Conservation (phyloP, 1,140 invertebrate genomes). For the Anoplolepis gracilipes region DNA sequence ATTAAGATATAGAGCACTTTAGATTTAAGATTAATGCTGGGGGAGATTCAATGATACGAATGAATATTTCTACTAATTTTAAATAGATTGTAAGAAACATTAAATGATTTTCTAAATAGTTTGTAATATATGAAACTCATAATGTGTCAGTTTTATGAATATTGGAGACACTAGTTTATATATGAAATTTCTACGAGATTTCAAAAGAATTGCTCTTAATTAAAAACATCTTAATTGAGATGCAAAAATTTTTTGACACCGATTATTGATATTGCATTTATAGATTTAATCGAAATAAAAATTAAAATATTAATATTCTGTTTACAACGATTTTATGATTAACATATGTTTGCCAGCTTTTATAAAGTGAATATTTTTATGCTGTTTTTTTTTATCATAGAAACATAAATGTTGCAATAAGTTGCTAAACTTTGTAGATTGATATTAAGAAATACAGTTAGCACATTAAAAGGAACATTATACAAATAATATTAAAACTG, state of each 20-base stretch:
- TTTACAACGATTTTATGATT: neutral
- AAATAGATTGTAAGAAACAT: neutral
- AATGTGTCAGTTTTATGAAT: slow-evolving; percentile 14
- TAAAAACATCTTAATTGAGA: neutral
- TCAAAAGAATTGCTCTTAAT: neutral
- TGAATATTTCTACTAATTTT: neutral
- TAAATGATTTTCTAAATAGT: slow-evolving; percentile 14
- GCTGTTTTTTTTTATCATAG: neutral
- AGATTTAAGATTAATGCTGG: slow-evolving; percentile 21
- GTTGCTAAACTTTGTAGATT: neutral
- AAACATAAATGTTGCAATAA: neutral
- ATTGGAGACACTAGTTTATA: neutral
- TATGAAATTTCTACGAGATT: neutral
- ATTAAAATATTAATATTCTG: neutral
- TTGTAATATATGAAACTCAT: neutral
- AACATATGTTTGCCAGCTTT: neutral
- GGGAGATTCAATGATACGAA: slow-evolving; percentile 20
- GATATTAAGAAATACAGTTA: neutral
- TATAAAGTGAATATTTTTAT: neutral
- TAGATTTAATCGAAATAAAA: neutral
- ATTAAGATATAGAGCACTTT: slow-evolving; percentile 37
- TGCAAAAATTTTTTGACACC: neutral
- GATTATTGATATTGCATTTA: too few species aligned
- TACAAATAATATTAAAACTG: neutral
- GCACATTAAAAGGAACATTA: neutral